Percentiles rank a stretch among this genome's conserved stretches.
These are phyloP conservation scores for Apodemia hepburni DNA, from an alignment of 2,888 invertebrate species.

Conservation along the genomic window DNA sequence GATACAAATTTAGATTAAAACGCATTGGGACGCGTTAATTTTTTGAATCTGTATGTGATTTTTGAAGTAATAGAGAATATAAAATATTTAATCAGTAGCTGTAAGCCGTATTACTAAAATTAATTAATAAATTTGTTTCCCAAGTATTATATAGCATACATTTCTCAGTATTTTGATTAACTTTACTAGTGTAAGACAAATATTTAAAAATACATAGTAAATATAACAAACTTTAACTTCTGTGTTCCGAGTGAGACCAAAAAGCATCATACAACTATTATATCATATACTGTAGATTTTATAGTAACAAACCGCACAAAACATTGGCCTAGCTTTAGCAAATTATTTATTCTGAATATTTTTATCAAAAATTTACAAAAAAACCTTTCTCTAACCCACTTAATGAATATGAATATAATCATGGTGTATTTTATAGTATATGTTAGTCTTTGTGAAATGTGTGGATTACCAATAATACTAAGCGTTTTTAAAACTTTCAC, in stretches of 20 bases:
- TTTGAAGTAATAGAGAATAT: conserved; percentile 20
- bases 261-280: conserved; percentile 26
- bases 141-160: conserved; percentile 15
- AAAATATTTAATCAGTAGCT: conserved; percentile 23
- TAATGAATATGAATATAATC: conserved; percentile 20
- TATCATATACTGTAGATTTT: conserved; percentile 42
- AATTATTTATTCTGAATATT: conserved; percentile 24
- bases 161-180: conserved; percentile 18
- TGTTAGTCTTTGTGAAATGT: conserved; percentile 27
- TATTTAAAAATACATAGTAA: conserved; percentile 23
- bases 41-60: conserved; percentile 32
- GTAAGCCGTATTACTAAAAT: conserved; percentile 21
- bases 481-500: conserved; percentile 19
- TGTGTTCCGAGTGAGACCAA: conserved; percentile 43
- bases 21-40: conserved; percentile 34
- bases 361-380: conserved; percentile 21
- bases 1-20: conserved; percentile 39
- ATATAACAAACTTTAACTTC: conserved; percentile 26
- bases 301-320: conserved; percentile 15
- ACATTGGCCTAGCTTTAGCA: conserved; percentile 22
- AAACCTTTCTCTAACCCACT: conserved; percentile 13
- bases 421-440: conserved; percentile 16
- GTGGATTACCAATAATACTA: conserved; percentile 32
- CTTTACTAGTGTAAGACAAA: conserved; percentile 6
- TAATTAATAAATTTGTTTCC: conserved; percentile 19